Conservation (phyloP, 2,113 vertebrate genomes). For the Jaculus jaculus region DNA sequence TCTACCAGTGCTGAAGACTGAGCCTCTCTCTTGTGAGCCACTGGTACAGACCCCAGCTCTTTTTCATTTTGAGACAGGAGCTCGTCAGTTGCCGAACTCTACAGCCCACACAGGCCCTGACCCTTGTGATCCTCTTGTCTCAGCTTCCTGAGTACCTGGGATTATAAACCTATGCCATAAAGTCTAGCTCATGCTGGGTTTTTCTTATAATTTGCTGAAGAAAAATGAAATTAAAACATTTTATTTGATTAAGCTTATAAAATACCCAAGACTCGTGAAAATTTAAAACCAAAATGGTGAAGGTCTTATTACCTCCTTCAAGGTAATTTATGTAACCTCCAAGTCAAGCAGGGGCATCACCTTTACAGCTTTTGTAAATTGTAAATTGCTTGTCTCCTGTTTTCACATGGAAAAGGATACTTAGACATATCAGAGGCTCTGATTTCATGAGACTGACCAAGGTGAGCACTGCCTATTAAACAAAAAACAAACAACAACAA, state of each 20-base stretch:
- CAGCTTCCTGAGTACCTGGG: background rate
- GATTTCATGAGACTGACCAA: background rate
- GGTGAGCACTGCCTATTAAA: background rate
- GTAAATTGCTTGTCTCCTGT: slow-evolving; percentile 18
- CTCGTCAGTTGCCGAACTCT: background rate
- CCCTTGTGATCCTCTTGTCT: background rate
- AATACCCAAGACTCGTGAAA: background rate
- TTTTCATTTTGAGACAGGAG: background rate
- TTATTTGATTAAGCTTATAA: slow-evolving; percentile 20
- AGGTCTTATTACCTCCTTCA: background rate
- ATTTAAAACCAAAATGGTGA: slow-evolving; percentile 7
- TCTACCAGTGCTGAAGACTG: background rate
- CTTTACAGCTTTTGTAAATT: background rate
- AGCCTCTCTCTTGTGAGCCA: background rate
- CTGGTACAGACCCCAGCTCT: background rate
- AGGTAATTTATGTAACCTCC: slow-evolving; percentile 39
- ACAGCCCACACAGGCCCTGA: background rate
- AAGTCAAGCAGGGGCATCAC: background rate
- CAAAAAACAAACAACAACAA: no score
- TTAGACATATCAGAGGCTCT: background rate
- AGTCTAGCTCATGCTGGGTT: background rate
- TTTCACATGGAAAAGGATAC: background rate
- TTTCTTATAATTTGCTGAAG: background rate
- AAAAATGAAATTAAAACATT: slow-evolving; percentile 17
- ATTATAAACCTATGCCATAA: background rate